A percentile compares a stretch with the other conserved stretches of the same genome.
Conservation (phyloP, 2,797 vertebrate genomes). For the Pipistrellus nathusii region DNA sequence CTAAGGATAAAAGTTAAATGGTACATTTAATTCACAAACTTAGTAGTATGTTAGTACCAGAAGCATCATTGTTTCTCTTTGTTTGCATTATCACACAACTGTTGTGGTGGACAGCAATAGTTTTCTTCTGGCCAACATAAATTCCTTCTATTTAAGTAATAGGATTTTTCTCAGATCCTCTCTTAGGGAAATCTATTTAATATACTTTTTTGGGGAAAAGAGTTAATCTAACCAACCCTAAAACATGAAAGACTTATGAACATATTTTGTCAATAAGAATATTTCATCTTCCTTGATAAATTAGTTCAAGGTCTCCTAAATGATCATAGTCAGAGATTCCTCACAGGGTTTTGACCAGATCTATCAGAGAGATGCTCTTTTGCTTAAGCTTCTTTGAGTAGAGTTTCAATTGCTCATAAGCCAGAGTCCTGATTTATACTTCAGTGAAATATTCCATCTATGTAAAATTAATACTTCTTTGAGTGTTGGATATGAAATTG, state of each 20-base stretch:
- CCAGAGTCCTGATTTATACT: not conserved
- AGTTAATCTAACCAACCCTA: not conserved
- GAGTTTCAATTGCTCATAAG: not conserved
- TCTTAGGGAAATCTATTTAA: not conserved
- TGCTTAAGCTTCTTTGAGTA: not conserved
- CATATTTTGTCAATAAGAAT: not conserved
- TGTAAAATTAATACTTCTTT: slow-evolving; percentile 1
- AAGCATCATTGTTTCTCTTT: not conserved
- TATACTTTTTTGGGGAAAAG: not conserved
- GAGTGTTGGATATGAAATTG: not conserved
- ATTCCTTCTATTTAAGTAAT: not conserved
- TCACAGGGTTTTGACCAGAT: not conserved
- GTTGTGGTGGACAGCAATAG: not conserved
- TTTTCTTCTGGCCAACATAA: not conserved
- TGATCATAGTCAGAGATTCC: not conserved
- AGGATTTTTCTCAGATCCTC: not conserved
- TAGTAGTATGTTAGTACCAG: not conserved
- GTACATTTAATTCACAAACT: slow-evolving; percentile 11
- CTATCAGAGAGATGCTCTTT: not conserved
- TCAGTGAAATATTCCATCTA: not conserved
- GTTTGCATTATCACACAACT: slow-evolving; percentile 1
- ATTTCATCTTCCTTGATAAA: slow-evolving; percentile 28
- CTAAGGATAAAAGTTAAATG: not conserved
- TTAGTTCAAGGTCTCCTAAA: not conserved
- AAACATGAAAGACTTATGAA: not conserved